phyloP scores from a whole-genome alignment of 2,888 invertebrate genomes.

The Ophion ellenae region DNA sequence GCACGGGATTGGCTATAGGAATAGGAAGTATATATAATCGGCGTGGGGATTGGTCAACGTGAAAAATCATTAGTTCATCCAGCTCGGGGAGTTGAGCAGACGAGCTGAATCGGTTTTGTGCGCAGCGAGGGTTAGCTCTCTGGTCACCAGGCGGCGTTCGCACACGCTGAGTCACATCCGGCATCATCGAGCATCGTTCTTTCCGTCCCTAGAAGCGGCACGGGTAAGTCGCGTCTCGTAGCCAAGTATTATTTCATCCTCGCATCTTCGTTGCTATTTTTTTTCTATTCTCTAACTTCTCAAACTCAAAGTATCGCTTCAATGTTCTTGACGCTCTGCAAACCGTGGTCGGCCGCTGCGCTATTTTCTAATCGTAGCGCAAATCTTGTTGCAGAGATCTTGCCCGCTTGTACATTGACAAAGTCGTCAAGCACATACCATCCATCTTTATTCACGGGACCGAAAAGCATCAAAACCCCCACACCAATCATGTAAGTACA shows the following conservation, averaged over 20 bases:
- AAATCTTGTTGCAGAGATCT: constrained; percentile 73
- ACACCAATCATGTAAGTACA: constrained; percentile 76
- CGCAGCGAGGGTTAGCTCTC: constrained; percentile 51
- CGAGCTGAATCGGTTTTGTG: constrained; percentile 1
- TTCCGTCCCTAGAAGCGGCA: constrained; percentile 79
- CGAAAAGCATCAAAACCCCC: constrained; percentile 68
- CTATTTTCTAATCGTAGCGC: constrained; percentile 12
- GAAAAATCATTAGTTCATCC: constrained; percentile 68
- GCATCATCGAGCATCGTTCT: constrained; percentile 73
- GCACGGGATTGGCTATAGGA: constrained; percentile 17
- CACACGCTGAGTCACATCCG: constrained; percentile 70
- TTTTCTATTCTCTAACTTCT: background rate
- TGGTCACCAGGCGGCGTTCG: constrained; percentile 9
- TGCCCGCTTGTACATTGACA: constrained; percentile 69
- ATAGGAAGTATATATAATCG: constrained; percentile 2
- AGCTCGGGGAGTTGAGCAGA: constrained; percentile 44
- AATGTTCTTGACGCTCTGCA: background rate
- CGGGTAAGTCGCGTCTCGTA: constrained; percentile 74
- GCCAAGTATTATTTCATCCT: constrained; percentile 18
- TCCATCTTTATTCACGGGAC: constrained; percentile 69
- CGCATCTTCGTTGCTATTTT: background rate
- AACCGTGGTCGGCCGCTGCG: background rate
- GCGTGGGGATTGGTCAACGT: constrained; percentile 34
- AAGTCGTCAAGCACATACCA: constrained; percentile 46
- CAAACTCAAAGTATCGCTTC: background rate